These are phyloP conservation scores for Aculops lycopersici DNA, from an alignment of 1,140 invertebrate species.

Conservation along the genomic window DNA sequence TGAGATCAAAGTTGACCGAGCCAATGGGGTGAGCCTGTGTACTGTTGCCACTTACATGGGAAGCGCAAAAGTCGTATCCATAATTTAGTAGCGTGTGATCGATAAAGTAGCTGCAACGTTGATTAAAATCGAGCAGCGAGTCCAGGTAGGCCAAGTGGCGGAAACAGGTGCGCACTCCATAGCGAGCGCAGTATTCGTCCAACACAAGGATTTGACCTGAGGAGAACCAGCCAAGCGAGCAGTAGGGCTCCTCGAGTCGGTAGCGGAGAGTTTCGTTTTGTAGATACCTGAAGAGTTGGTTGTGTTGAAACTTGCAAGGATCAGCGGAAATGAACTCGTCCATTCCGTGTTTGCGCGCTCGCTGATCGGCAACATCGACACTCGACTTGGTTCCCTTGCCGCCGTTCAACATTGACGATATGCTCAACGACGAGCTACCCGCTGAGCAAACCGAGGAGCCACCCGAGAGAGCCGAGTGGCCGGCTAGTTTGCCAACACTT, in stretches of 20 bases:
- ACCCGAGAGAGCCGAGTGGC: neutral
- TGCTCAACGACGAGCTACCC: too few species aligned
- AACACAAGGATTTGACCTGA: slow-evolving; percentile 90
- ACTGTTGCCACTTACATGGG: slow-evolving; percentile 89
- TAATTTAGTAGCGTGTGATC: slow-evolving; percentile 94
- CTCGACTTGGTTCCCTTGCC: neutral
- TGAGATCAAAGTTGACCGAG: slow-evolving; percentile 18
- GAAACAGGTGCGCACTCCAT: slow-evolving; percentile 83
- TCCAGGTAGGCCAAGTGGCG: slow-evolving; percentile 81
- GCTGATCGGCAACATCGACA: slow-evolving; percentile 35
- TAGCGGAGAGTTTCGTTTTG: slow-evolving; percentile 78
- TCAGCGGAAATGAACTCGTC: slow-evolving; percentile 94
- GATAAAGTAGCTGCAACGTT: slow-evolving; percentile 74
- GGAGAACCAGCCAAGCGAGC: slow-evolving; percentile 94
- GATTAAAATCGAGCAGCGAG: slow-evolving; percentile 57
- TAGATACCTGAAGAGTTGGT: slow-evolving; percentile 53
- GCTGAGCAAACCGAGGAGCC: neutral
- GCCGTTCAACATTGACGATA: neutral
- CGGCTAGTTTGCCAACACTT: neutral
- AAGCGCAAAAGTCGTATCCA: slow-evolving; percentile 92
- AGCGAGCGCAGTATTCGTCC: slow-evolving; percentile 89
- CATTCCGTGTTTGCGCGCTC: slow-evolving; percentile 89
- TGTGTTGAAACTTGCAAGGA: slow-evolving; percentile 82
- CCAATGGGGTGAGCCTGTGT: slow-evolving; percentile 10
- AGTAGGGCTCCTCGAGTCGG: slow-evolving; percentile 77